Evolutionary conservation across 1,140 invertebrate species (phyloP).

Genomic region (Sesamia nonagrioides): DNA sequence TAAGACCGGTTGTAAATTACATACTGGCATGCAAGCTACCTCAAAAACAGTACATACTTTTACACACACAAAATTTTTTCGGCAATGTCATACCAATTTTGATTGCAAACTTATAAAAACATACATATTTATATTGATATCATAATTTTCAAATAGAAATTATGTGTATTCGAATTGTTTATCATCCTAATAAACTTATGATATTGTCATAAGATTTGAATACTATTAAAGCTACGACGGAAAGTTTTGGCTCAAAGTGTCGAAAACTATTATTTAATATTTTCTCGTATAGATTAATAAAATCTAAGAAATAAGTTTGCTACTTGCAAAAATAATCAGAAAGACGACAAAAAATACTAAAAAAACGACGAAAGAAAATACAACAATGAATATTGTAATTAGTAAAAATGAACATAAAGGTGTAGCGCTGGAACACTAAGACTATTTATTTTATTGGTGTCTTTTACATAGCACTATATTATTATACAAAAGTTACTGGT

Average conservation of each 20-base stretch:
- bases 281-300: not conserved
- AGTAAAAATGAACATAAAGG: slow-evolving; percentile 2
- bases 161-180: slow-evolving; percentile 6
- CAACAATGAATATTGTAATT: not conserved
- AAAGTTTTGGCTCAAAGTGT: not conserved
- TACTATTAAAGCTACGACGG: not conserved
- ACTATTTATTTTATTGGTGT: slow-evolving; percentile 24
- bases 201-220: not conserved
- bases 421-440: not conserved
- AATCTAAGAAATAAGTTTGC: too few relatives aligned
- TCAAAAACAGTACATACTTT: slow-evolving; percentile 14
- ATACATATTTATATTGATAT: not conserved
- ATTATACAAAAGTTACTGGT: slow-evolving; percentile 12
- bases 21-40: slow-evolving; percentile 3
- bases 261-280: not conserved
- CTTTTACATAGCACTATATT: slow-evolving; percentile 32
- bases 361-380: not conserved
- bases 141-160: slow-evolving; percentile 2
- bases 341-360: not conserved
- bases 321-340: too few relatives aligned
- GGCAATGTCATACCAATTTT: slow-evolving; percentile 12
- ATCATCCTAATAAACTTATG: slow-evolving; percentile 20
- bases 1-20: too few relatives aligned
- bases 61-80: slow-evolving; percentile 2
- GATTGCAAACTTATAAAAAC: not conserved